A percentile compares a stretch with the other conserved stretches of the same genome.
phyloP scores from a whole-genome alignment of 2,113 vertebrate species.

The Gallinago media region DNA sequence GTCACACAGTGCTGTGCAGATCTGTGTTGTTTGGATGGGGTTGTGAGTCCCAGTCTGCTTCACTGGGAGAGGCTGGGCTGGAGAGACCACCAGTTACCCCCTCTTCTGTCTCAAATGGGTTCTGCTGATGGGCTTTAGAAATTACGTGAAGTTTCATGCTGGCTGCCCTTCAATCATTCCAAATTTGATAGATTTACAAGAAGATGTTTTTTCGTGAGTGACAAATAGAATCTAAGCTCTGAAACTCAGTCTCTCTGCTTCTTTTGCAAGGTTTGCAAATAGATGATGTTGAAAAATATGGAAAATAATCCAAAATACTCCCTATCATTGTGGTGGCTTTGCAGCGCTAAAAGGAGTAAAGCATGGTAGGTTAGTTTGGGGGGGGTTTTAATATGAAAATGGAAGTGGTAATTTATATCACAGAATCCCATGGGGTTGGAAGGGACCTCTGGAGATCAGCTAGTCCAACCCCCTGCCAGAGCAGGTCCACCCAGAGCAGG shows the following conservation, averaged over 20 bases:
- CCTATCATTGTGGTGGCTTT: neutral
- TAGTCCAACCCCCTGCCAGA: too few species aligned
- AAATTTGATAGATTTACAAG: neutral
- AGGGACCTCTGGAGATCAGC: too few species aligned
- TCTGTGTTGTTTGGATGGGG: neutral
- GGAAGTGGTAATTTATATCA: neutral
- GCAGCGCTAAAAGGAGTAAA: neutral
- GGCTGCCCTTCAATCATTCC: neutral
- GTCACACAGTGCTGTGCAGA: neutral
- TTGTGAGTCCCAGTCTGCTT: neutral
- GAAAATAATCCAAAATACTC: neutral
- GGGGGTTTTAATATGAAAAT: neutral
- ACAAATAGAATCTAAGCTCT: neutral
- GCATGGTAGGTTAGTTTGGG: neutral
- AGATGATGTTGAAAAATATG: neutral
- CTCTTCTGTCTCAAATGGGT: neutral
- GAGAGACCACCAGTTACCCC: neutral
- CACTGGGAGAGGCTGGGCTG: fast-evolving
- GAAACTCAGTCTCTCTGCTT: neutral
- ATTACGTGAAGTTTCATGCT: neutral
- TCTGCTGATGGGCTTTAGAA: neutral
- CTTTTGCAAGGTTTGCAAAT: neutral
- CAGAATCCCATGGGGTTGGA: too few species aligned
- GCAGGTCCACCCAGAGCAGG: too few species aligned
- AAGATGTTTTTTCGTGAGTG: neutral